phyloP scores from a whole-genome alignment of 1,140 invertebrate genomes.

The Drosophila lini region DNA sequence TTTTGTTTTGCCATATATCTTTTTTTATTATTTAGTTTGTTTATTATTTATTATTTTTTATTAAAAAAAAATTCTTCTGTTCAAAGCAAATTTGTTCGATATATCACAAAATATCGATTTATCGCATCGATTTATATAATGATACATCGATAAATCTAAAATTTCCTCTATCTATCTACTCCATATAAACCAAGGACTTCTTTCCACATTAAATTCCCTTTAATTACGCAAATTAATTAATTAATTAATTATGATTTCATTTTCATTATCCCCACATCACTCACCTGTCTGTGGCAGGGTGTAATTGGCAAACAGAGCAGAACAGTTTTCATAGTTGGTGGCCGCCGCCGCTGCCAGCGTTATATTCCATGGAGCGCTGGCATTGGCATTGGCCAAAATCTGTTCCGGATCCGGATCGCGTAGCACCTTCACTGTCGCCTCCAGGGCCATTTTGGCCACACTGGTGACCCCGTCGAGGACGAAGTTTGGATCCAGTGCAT shows the following conservation, averaged over 20 bases:
- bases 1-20: too few relatives aligned
- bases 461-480: constrained; percentile 40
- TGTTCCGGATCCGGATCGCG: constrained; percentile 14
- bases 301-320: constrained; percentile 76
- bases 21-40: too few relatives aligned
- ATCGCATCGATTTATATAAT: neutral
- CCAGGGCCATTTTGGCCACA: constrained; percentile 36
- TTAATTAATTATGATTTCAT: neutral
- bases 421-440: constrained; percentile 26
- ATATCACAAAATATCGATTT: neutral
- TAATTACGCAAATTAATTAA: neutral
- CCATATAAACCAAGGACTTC: neutral
- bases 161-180: neutral
- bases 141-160: neutral
- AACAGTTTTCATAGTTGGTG: constrained; percentile 71
- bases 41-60: too few relatives aligned
- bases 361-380: constrained; percentile 43
- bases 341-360: constrained; percentile 52
- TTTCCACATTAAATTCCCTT: neutral
- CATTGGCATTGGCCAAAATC: neutral
- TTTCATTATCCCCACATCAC: neutral
- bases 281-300: constrained; percentile 75
- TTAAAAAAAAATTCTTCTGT: too few relatives aligned
- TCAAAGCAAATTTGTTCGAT: neutral
- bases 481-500: constrained; percentile 4